Evolutionary conservation across 23 tunicate species (phyloP).

Genomic region (Styela clava): DNA sequence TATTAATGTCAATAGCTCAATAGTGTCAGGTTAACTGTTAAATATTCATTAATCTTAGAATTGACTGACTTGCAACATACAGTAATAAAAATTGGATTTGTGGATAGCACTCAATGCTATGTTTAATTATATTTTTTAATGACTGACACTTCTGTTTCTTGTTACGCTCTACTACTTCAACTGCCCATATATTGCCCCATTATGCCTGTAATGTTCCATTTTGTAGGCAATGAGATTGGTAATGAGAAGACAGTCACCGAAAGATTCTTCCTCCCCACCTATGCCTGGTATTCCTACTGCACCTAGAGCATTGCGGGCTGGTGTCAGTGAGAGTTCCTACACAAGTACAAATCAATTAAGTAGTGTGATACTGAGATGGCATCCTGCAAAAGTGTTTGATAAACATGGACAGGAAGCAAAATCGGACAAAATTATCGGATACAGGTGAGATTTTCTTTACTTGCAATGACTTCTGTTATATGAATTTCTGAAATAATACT

Average conservation of each 20-base stretch:
- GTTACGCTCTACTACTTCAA: no score
- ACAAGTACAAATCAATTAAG: not conserved
- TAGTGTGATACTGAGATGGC: constrained; percentile 73
- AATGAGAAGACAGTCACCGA: constrained; percentile 48
- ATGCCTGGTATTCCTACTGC: constrained; percentile 63
- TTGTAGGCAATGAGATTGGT: constrained; percentile 56
- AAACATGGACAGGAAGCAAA: constrained; percentile 66
- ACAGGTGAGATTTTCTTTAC: constrained; percentile 54
- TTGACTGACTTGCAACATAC: no score
- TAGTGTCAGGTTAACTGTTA: no score
- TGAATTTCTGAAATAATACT: not conserved
- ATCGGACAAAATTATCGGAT: constrained; percentile 54
- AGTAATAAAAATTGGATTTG: no score
- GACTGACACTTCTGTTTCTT: no score
- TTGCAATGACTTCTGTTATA: no score
- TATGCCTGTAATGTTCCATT: no score
- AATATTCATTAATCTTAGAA: no score
- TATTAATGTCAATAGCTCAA: no score
- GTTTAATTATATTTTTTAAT: no score
- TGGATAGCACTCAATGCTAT: no score
- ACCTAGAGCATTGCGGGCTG: constrained; percentile 70
- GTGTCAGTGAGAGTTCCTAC: constrained; percentile 33
- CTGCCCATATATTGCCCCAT: no score
- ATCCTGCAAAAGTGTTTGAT: constrained; percentile 58
- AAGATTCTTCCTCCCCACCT: constrained; percentile 35